Evolutionary conservation across 2,888 invertebrate genomes (phyloP).

Genomic region (Lasioglossum marginatum): DNA sequence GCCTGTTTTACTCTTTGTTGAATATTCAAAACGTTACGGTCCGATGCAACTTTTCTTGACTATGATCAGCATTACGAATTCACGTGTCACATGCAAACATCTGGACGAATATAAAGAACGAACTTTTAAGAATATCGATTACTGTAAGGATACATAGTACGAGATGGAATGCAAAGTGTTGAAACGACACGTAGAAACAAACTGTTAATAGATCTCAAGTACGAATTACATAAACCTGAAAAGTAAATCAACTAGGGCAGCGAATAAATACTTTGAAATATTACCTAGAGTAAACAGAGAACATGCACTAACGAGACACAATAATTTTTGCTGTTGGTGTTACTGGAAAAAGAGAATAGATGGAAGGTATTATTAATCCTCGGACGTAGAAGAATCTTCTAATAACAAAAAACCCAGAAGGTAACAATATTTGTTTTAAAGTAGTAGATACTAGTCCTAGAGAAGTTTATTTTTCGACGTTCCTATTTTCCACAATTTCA

Average conservation of each 20-base stretch:
- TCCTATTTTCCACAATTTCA: neutral
- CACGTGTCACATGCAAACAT: slow-evolving; percentile 67
- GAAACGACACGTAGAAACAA: slow-evolving; percentile 38
- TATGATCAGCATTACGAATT: slow-evolving; percentile 57
- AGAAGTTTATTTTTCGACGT: neutral
- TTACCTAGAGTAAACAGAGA: slow-evolving; percentile 29
- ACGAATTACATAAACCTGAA: slow-evolving; percentile 48
- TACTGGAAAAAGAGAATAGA: slow-evolving; percentile 17
- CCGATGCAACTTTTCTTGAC: slow-evolving; percentile 35
- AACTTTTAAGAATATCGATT: slow-evolving; percentile 48
- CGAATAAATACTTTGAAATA: slow-evolving; percentile 66
- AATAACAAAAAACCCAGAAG: neutral
- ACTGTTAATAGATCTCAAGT: slow-evolving; percentile 41
- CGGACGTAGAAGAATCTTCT: neutral
- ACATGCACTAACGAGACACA: slow-evolving; percentile 36
- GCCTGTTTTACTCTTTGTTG: slow-evolving; percentile 38
- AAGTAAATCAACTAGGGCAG: slow-evolving; percentile 36
- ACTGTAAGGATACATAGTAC: slow-evolving; percentile 50
- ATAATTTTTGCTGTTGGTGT: slow-evolving; percentile 17
- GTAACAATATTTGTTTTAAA: neutral
- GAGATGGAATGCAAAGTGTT: slow-evolving; percentile 57
- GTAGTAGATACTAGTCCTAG: neutral
- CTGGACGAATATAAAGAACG: slow-evolving; percentile 47
- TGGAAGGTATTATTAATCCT: slow-evolving; percentile 20
- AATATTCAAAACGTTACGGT: slow-evolving; percentile 38